These are phyloP conservation scores for Diaphora mendica DNA, from an alignment of 2,888 invertebrate species.

Conservation along the genomic window DNA sequence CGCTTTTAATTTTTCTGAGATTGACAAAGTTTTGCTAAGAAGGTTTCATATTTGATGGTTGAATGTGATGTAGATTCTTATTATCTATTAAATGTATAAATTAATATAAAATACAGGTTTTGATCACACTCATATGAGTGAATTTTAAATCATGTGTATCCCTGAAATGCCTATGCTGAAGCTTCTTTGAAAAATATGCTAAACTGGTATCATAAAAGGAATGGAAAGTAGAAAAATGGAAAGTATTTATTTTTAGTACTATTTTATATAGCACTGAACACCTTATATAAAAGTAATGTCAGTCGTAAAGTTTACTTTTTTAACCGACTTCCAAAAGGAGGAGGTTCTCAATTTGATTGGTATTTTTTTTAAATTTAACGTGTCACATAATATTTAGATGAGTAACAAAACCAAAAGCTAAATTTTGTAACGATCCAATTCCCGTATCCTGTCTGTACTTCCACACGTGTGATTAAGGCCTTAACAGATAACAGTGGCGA, in stretches of 20 bases:
- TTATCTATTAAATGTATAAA: background rate
- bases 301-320: too few relatives aligned
- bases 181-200: background rate
- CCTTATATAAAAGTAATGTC: too few relatives aligned
- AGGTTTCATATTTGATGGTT: background rate
- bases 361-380: too few relatives aligned
- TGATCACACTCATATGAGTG: background rate
- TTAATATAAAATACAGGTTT: background rate
- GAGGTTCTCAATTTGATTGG: too few relatives aligned
- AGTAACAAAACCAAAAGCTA: too few relatives aligned
- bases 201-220: too few relatives aligned
- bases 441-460: constrained; percentile 49
- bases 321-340: too few relatives aligned
- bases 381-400: too few relatives aligned
- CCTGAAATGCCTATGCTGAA: too few relatives aligned
- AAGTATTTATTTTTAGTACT: too few relatives aligned
- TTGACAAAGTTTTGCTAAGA: background rate
- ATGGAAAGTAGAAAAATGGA: too few relatives aligned
- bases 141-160: background rate
- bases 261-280: too few relatives aligned
- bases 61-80: background rate
- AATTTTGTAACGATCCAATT: constrained; percentile 42
- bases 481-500: constrained; percentile 63
- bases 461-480: constrained; percentile 65
- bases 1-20: background rate